Evolutionary conservation across 37 sponge, comb jelly and placozoan species (phyloP).

Genomic region (Cliona cf. orientalis): DNA sequence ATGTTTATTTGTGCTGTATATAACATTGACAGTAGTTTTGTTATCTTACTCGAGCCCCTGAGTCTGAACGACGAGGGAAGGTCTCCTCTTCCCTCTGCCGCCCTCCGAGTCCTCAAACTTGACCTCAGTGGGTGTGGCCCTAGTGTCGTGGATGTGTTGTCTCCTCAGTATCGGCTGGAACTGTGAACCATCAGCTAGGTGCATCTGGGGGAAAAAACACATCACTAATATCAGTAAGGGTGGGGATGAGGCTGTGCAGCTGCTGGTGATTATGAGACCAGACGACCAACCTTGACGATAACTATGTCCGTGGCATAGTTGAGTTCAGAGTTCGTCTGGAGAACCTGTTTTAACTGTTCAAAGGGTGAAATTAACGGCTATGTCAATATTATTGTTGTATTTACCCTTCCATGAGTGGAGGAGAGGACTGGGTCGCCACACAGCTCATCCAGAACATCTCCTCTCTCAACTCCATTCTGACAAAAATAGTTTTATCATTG

Average conservation of each 20-base stretch:
- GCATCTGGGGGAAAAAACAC: neutral
- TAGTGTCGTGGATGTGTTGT: neutral
- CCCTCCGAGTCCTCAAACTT: no score
- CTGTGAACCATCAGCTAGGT: constrained; percentile 28
- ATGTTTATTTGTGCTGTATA: no score
- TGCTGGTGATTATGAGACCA: neutral
- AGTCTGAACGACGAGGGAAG: constrained; percentile 6
- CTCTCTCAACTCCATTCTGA: constrained; percentile 54
- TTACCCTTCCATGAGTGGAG: constrained; percentile 29
- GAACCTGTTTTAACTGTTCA: constrained; percentile 42
- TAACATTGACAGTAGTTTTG: no score
- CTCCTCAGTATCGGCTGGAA: constrained; percentile 17
- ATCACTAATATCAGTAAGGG: neutral
- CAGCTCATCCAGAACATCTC: constrained; percentile 65
- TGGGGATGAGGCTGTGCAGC: neutral
- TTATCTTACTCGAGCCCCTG: constrained; percentile 10
- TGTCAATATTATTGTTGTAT: neutral
- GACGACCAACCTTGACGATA: constrained; percentile 44
- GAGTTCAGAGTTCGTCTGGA: constrained; percentile 10
- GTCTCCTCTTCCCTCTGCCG: neutral
- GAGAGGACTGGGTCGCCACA: constrained; percentile 50
- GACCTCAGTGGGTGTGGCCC: neutral
- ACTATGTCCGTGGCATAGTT: constrained; percentile 36
- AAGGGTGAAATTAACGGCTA: neutral
- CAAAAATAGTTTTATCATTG: neutral